Evolutionary conservation across 2,888 invertebrate genomes (phyloP).

Genomic region (Idaea dimidiata): DNA sequence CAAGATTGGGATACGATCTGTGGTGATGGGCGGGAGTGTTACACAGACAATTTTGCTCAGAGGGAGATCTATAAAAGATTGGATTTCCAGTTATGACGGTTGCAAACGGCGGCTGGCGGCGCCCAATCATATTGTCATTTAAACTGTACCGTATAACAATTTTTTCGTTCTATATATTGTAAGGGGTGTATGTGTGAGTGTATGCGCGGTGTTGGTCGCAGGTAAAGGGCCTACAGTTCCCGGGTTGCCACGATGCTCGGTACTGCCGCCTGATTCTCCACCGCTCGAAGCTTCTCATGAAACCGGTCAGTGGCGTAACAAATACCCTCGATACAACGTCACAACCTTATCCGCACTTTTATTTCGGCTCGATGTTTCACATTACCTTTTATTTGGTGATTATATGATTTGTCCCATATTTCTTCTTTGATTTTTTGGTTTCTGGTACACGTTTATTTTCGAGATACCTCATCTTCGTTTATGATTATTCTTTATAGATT

Average conservation of each 20-base stretch:
- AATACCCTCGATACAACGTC: slow-evolving; percentile 39
- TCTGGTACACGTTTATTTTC: slow-evolving; percentile 31
- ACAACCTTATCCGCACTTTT: slow-evolving; percentile 47
- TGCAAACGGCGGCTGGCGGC: no score
- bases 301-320: slow-evolving; percentile 91
- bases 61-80: no score
- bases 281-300: slow-evolving; percentile 97
- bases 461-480: slow-evolving; percentile 34
- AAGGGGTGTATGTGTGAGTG: slow-evolving; percentile 40
- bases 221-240: slow-evolving; percentile 98
- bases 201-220: slow-evolving; percentile 79
- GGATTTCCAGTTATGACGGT: no score
- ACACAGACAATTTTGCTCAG: no score
- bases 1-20: no score
- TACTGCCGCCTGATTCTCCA: slow-evolving; percentile 98
- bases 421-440: slow-evolving; percentile 36
- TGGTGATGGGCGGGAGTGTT: no score
- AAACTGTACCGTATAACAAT: no score
- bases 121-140: no score
- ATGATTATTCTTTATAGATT: no score
- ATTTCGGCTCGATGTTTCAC: slow-evolving; percentile 48
- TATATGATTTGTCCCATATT: slow-evolving; percentile 21
- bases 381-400: slow-evolving; percentile 36
- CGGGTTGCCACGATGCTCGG: slow-evolving; percentile 96
- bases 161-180: slow-evolving; percentile 21